Evolutionary conservation across 2,888 invertebrate genomes (phyloP).

Genomic region (Melipona bicolor): DNA sequence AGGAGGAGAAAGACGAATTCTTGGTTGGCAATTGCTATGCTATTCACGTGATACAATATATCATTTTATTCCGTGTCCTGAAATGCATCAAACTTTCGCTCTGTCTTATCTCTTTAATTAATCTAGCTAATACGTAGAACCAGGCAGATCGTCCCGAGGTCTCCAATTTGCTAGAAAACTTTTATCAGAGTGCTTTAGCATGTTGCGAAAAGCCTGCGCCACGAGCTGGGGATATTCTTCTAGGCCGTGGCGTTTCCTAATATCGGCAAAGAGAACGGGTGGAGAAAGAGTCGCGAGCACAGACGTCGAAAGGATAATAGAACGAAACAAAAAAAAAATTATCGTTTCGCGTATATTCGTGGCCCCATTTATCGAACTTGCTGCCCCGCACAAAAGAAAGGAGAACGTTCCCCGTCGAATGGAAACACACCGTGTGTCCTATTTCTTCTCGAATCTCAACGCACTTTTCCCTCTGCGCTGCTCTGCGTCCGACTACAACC

Average conservation of each 20-base stretch:
- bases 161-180: slow-evolving; percentile 47
- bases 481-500: slow-evolving; percentile 19
- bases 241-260: slow-evolving; percentile 1
- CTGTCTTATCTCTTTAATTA: slow-evolving; percentile 70
- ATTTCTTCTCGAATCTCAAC: slow-evolving; percentile 12
- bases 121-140: slow-evolving; percentile 62
- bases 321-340: slow-evolving; percentile 16
- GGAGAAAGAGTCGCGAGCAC: slow-evolving; percentile 5
- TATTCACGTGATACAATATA: not conserved
- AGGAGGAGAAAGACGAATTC: not conserved
- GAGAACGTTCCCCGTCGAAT: slow-evolving; percentile 3
- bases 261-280: not conserved
- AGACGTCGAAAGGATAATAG: not conserved
- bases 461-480: slow-evolving; percentile 4
- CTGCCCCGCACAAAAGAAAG: slow-evolving; percentile 22
- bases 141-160: slow-evolving; percentile 37
- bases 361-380: slow-evolving; percentile 14
- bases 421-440: slow-evolving; percentile 22
- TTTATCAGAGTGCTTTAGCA: slow-evolving; percentile 49
- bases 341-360: slow-evolving; percentile 16
- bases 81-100: slow-evolving; percentile 57
- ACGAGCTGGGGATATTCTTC: slow-evolving; percentile 10
- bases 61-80: slow-evolving; percentile 34
- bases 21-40: not conserved
- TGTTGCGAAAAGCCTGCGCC: slow-evolving; percentile 22